A percentile compares a stretch with the other conserved stretches of the same genome.
Evolutionary conservation across 2,888 invertebrate genomes (phyloP).

Genomic region (Chrysotoxum bicinctum): DNA sequence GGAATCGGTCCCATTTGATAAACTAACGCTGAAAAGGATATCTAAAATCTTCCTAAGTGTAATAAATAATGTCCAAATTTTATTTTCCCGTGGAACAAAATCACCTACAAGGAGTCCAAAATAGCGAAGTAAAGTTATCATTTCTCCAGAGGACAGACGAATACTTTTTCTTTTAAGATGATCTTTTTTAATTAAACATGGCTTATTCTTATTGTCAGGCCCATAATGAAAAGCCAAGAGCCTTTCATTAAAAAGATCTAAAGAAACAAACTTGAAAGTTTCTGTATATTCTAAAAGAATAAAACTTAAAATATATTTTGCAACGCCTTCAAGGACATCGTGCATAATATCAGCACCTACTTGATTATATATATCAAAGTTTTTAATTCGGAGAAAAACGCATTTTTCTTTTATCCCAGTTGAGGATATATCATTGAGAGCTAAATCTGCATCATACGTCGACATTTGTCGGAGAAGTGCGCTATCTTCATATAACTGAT

Average conservation of each 20-base stretch:
- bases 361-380: too few relatives aligned
- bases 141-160: constrained; percentile 5
- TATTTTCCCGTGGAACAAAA: not conserved
- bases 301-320: constrained; percentile 1
- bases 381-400: too few relatives aligned
- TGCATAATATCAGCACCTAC: too few relatives aligned
- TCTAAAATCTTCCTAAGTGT: not conserved
- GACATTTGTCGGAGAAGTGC: not conserved
- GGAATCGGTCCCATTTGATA: too few relatives aligned
- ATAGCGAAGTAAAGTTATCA: not conserved
- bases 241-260: not conserved
- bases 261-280: not conserved
- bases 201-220: too few relatives aligned
- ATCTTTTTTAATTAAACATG: too few relatives aligned
- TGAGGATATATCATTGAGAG: not conserved
- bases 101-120: not conserved
- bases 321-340: constrained; percentile 2
- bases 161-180: too few relatives aligned
- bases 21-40: not conserved
- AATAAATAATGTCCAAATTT: not conserved
- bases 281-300: not conserved
- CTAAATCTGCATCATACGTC: not conserved
- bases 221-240: too few relatives aligned
- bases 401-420: constrained; percentile 2
- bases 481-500: not conserved